phyloP scores from a whole-genome alignment of 2,888 invertebrate species.

The Neocrepidodera transversa region DNA sequence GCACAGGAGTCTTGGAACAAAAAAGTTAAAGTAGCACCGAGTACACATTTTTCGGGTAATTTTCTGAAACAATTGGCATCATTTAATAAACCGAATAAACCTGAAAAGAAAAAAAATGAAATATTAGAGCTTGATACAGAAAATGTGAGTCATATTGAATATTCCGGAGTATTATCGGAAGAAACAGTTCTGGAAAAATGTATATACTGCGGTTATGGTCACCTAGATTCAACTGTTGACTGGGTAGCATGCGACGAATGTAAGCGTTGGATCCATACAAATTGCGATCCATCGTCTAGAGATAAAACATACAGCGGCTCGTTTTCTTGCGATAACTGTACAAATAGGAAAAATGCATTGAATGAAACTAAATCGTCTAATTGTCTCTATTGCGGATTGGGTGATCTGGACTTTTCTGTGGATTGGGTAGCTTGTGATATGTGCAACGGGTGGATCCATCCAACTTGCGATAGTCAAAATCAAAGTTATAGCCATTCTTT shows the following conservation, averaged over 20 bases:
- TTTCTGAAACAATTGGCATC: constrained; percentile 4
- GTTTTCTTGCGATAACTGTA: constrained; percentile 6
- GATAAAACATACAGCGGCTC: constrained; percentile 10
- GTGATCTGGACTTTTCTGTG: constrained; percentile 10
- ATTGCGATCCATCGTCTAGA: constrained; percentile 14
- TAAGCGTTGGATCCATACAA: constrained; percentile 26
- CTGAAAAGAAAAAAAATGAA: neutral
- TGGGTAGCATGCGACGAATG: constrained; percentile 31
- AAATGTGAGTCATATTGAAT: neutral
- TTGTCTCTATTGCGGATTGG: neutral
- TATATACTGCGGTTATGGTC: constrained; percentile 21
- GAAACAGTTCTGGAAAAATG: constrained; percentile 11
- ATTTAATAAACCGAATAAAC: neutral
- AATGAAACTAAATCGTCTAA: neutral
- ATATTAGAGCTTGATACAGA: neutral
- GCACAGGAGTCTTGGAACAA: constrained; percentile 26
- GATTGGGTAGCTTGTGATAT: constrained; percentile 27
- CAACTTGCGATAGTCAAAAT: no score
- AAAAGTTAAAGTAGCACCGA: constrained; percentile 1
- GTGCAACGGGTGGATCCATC: constrained; percentile 27
- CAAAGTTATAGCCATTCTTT: no score
- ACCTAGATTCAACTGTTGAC: constrained; percentile 3
- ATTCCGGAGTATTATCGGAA: neutral
- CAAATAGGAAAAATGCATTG: neutral
- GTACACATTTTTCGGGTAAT: constrained; percentile 9